Evolutionary conservation across 2,113 vertebrate species (phyloP).

Genomic region (Dicrurus megarhynchus): DNA sequence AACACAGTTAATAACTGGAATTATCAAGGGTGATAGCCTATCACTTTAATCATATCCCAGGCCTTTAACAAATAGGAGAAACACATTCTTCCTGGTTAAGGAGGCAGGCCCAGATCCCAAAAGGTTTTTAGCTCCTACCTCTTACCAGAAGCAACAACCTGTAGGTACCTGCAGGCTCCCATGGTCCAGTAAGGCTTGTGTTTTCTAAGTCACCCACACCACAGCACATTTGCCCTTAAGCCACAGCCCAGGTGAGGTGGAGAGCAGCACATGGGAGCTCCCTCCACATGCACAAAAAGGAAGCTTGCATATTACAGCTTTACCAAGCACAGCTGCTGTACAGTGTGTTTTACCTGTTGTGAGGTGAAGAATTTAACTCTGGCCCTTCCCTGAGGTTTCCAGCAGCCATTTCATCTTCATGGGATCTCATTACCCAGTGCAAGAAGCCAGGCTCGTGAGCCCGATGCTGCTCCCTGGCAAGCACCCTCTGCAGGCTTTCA

Average conservation of each 20-base stretch:
- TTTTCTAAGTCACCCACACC: neutral
- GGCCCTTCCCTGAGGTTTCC: neutral
- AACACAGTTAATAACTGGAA: neutral
- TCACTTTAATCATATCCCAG: neutral
- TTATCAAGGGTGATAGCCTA: neutral
- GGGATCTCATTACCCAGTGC: neutral
- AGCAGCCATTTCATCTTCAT: neutral
- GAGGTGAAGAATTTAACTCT: neutral
- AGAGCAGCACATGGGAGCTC: neutral
- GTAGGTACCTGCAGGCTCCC: neutral
- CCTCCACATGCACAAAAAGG: neutral
- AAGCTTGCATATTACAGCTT: neutral
- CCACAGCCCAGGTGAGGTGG: neutral
- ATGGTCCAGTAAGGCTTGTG: rapidly evolving
- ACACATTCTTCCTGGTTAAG: neutral
- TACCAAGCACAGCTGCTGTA: neutral
- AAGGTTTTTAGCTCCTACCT: neutral
- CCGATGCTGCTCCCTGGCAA: neutral
- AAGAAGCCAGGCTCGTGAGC: neutral
- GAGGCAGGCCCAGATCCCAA: neutral
- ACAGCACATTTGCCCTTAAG: neutral
- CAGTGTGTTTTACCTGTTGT: neutral
- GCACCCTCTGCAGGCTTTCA: neutral
- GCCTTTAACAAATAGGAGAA: neutral
- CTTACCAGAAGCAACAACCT: neutral